phyloP scores from a whole-genome alignment of 2,888 invertebrate genomes.

The Caenorhabditis uteleia region DNA sequence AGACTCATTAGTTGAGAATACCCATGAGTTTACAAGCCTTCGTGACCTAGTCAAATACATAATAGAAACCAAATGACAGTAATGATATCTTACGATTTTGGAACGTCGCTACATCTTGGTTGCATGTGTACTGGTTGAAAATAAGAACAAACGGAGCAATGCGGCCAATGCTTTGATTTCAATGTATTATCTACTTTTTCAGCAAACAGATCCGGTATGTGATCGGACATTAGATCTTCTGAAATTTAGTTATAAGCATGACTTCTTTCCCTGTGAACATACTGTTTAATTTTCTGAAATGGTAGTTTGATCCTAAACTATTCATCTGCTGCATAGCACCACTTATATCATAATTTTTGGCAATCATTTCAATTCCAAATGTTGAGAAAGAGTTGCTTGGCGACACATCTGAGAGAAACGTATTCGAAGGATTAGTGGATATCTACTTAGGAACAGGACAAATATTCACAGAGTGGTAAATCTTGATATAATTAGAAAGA shows the following conservation, averaged over 20 bases:
- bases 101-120: slow-evolving; percentile 16
- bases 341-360: slow-evolving; percentile 1
- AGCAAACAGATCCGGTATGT: slow-evolving; percentile 69
- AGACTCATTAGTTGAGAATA: slow-evolving; percentile 67
- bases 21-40: slow-evolving; percentile 68
- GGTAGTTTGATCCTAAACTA: too few relatives aligned
- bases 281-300: too few relatives aligned
- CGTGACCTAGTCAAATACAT: too few relatives aligned
- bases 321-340: not conserved
- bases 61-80: slow-evolving; percentile 8
- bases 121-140: slow-evolving; percentile 68
- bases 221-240: slow-evolving; percentile 63
- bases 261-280: too few relatives aligned
- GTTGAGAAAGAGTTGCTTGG: too few relatives aligned
- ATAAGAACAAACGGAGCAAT: slow-evolving; percentile 75
- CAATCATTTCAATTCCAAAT: too few relatives aligned
- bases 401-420: too few relatives aligned
- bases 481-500: too few relatives aligned
- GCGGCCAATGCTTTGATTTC: slow-evolving; percentile 69
- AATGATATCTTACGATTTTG: not conserved
- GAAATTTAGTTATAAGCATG: slow-evolving; percentile 10
- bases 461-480: too few relatives aligned
- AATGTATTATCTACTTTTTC: slow-evolving; percentile 36
- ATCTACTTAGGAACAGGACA: too few relatives aligned
- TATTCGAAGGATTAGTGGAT: too few relatives aligned